A percentile compares a stretch with the other conserved stretches of the same genome.
phyloP scores from a whole-genome alignment of 2,888 invertebrate genomes.

The Microplitis manilae region DNA sequence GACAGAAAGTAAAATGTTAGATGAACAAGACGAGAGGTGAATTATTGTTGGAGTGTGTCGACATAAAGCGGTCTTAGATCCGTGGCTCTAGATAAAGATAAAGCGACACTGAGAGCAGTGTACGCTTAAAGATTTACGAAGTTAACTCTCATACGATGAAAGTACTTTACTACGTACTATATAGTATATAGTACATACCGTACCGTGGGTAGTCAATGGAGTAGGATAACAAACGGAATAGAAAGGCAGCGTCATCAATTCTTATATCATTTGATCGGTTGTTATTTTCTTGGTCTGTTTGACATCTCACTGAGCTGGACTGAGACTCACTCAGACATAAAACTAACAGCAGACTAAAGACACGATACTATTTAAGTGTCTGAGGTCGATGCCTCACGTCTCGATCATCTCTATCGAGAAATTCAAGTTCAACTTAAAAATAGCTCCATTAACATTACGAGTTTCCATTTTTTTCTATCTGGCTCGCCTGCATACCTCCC shows the following conservation, averaged over 20 bases:
- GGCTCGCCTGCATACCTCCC: too few species aligned
- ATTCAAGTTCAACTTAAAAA: neutral
- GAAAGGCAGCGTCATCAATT: neutral
- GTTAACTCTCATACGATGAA: neutral
- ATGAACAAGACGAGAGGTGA: neutral
- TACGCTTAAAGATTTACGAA: slow-evolving; percentile 1
- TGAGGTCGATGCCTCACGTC: neutral
- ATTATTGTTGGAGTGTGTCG: slow-evolving; percentile 9
- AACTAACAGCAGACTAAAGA: neutral
- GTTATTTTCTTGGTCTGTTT: neutral
- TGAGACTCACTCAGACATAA: neutral
- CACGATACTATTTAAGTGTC: slow-evolving; percentile 1
- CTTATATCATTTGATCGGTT: neutral
- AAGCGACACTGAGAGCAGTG: neutral
- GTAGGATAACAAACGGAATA: slow-evolving; percentile 1
- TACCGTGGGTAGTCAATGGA: slow-evolving; percentile 3
- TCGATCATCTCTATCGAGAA: neutral
- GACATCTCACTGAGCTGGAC: neutral
- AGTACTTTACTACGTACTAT: neutral
- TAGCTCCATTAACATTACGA: neutral
- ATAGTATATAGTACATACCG: neutral
- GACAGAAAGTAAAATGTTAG: neutral
- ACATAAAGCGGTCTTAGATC: slow-evolving; percentile 11
- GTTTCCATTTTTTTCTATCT: too few species aligned
- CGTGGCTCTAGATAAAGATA: slow-evolving; percentile 8